Conservation (phyloP, 2,113 vertebrate species). For the Danio rerio region GRCz12tu NC_133190.1:31176501-31177000, state of each 20-base stretch:
- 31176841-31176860: background rate
- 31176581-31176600: background rate
- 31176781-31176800: slow-evolving; percentile 71
- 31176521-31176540: background rate
- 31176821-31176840: background rate
- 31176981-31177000: too few relatives aligned
- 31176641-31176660: slow-evolving; percentile 22
- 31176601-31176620: slow-evolving; percentile 3
- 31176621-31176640: slow-evolving; percentile 11
- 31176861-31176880: too few relatives aligned
- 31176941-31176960: background rate
- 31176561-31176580: background rate
- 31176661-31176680: background rate
- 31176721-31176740: background rate
- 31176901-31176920: background rate
- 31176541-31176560: background rate
- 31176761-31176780: slow-evolving; percentile 31
- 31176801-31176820: slow-evolving; percentile 17
- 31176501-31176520: background rate
- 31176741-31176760: background rate
- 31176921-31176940: background rate
- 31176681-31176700: background rate
- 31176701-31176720: background rate
- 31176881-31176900: too few relatives aligned
- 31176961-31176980: background rate